A percentile compares a stretch with the other conserved stretches of the same genome.
phyloP scores from a whole-genome alignment of 2,888 invertebrate species.

The Biston betularia region DNA sequence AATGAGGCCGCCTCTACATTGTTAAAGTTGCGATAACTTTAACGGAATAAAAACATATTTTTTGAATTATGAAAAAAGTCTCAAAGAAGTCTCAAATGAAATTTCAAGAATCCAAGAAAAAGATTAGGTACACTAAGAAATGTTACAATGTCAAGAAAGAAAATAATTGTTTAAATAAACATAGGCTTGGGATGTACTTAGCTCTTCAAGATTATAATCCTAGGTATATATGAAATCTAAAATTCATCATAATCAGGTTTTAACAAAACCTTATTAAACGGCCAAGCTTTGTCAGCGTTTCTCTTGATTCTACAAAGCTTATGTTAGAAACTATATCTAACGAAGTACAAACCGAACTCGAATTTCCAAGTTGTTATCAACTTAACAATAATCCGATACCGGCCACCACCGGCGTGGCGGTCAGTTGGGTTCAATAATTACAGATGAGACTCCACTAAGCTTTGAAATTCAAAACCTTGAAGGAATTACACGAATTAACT shows the following conservation, averaged over 20 bases:
- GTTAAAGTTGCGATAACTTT: not conserved
- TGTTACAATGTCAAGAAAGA: too few relatives aligned
- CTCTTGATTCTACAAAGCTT: not conserved
- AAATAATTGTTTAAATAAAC: too few relatives aligned
- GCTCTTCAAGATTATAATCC: too few relatives aligned
- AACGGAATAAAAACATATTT: not conserved
- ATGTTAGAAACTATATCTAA: not conserved
- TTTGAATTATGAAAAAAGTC: too few relatives aligned
- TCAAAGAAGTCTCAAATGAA: too few relatives aligned
- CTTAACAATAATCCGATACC: constrained; percentile 66
- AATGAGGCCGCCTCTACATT: constrained; percentile 10
- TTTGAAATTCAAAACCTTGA: constrained; percentile 75
- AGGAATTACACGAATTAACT: constrained; percentile 61
- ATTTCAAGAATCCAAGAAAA: too few relatives aligned
- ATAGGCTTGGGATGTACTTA: too few relatives aligned
- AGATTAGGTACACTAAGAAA: too few relatives aligned
- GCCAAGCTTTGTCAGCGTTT: not conserved
- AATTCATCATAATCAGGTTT: not conserved
- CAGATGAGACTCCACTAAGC: constrained; percentile 68
- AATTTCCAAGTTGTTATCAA: constrained; percentile 58
- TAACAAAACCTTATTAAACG: not conserved
- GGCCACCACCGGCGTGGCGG: constrained; percentile 65
- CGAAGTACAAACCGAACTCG: constrained; percentile 25
- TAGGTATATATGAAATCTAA: not conserved
- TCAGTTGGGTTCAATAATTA: constrained; percentile 75